A percentile compares a stretch with the other conserved stretches of the same genome.
phyloP scores from a whole-genome alignment of 1,140 invertebrate genomes.

The Scaptodrosophila lebanonensis region DNA sequence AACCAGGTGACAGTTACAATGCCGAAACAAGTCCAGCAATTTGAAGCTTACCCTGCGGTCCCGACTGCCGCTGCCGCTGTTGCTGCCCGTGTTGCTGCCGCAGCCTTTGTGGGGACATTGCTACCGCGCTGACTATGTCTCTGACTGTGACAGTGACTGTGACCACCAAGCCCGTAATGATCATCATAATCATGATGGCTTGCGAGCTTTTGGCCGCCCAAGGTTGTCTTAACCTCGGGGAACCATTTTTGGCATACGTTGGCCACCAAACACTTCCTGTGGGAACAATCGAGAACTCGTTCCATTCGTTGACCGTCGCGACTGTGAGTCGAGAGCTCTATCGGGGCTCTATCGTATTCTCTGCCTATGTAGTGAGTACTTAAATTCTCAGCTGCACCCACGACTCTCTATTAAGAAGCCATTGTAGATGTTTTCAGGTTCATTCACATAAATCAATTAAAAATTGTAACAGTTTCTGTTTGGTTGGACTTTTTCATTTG shows the following conservation, averaged over 20 bases:
- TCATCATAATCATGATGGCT: constrained; percentile 70
- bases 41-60: constrained; percentile 29
- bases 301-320: constrained; percentile 41
- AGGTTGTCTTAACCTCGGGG: constrained; percentile 60
- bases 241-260: constrained; percentile 71
- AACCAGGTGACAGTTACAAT: constrained; percentile 70
- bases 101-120: constrained; percentile 44
- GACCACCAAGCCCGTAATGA: constrained; percentile 46
- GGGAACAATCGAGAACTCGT: constrained; percentile 58
- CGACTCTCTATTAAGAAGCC: no score
- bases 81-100: constrained; percentile 1
- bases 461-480: no score
- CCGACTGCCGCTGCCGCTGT: constrained; percentile 18
- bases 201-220: constrained; percentile 35
- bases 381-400: no score
- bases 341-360: no score
- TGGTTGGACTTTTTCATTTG: background rate
- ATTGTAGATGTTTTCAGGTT: constrained; percentile 40
- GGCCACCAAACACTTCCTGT: constrained; percentile 66
- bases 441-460: constrained; percentile 62
- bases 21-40: constrained; percentile 66
- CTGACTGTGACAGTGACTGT: constrained; percentile 7
- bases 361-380: no score
- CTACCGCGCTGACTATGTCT: constrained; percentile 31
- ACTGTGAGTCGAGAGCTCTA: no score